A percentile compares a stretch with the other conserved stretches of the same genome.
These are phyloP conservation scores for Lonchura striata DNA, from an alignment of 2,113 vertebrate genomes.

Conservation along the genomic window DNA sequence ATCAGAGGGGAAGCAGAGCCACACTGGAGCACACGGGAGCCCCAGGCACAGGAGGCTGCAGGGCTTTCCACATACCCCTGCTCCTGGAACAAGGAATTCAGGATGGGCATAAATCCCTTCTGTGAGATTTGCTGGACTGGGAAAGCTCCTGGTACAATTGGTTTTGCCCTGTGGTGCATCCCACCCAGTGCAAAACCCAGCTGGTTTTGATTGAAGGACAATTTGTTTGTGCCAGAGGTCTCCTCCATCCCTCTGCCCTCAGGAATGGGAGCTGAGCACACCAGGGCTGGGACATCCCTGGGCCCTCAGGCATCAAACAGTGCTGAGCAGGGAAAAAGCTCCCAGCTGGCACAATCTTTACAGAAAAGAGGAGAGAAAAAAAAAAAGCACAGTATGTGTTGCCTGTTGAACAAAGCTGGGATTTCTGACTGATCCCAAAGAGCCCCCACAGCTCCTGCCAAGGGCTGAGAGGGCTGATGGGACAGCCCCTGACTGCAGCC, in stretches of 20 bases:
- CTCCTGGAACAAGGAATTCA: not conserved
- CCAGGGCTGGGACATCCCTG: not conserved
- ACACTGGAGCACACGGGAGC: not conserved
- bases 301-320: not conserved
- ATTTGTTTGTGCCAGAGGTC: not conserved
- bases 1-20: not conserved
- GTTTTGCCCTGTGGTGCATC: not conserved
- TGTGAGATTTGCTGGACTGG: not conserved
- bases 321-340: not conserved
- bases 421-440: not conserved
- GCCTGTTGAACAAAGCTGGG: not conserved
- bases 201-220: not conserved
- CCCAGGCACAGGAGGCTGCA: not conserved
- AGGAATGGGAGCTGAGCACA: not conserved
- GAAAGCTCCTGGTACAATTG: not conserved
- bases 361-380: not conserved
- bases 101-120: not conserved
- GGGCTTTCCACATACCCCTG: not conserved
- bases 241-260: not conserved
- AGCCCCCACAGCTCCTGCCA: rapidly evolving
- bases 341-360: not conserved
- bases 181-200: constrained; percentile 7
- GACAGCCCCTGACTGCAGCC: not conserved
- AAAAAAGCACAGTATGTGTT: not conserved
- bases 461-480: not conserved